These are phyloP conservation scores for Pogonocherus hispidulus DNA, from an alignment of 2,888 invertebrate species.

Conservation along the genomic window DNA sequence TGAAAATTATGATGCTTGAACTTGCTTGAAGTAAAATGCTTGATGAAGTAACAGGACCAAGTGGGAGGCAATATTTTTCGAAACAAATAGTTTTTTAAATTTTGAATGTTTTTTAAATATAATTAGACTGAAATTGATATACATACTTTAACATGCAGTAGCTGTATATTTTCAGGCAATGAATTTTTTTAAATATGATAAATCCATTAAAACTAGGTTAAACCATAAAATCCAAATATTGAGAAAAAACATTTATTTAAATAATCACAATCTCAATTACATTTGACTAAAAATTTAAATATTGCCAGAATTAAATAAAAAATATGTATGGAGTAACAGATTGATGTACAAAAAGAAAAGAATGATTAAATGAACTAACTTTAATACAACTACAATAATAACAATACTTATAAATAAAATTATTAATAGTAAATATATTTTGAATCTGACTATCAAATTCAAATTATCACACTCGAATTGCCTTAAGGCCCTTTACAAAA, in stretches of 20 bases:
- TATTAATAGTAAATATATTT: constrained; percentile 47
- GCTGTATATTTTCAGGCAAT: too few relatives aligned
- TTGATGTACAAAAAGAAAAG: constrained; percentile 35
- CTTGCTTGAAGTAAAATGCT: too few relatives aligned
- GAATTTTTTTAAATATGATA: too few relatives aligned
- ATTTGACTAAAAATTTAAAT: constrained; percentile 38
- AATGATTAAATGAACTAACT: constrained; percentile 19
- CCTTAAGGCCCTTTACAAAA: constrained; percentile 68
- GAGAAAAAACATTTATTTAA: constrained; percentile 39
- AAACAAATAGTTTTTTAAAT: too few relatives aligned
- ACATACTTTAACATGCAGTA: too few relatives aligned
- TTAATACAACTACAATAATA: constrained; percentile 36
- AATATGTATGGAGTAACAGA: constrained; percentile 41
- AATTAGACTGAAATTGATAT: too few relatives aligned
- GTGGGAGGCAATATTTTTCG: too few relatives aligned
- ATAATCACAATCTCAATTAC: constrained; percentile 47
- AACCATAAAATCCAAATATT: background rate
- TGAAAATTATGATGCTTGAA: too few relatives aligned
- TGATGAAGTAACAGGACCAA: too few relatives aligned
- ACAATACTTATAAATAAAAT: constrained; percentile 45
- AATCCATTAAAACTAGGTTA: too few relatives aligned
- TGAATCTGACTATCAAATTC: constrained; percentile 63
- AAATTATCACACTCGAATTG: constrained; percentile 67
- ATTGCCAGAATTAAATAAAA: constrained; percentile 45
- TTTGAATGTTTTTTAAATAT: too few relatives aligned